phyloP scores from a whole-genome alignment of 2,888 invertebrate species.

The Drosophila silvestris region DNA sequence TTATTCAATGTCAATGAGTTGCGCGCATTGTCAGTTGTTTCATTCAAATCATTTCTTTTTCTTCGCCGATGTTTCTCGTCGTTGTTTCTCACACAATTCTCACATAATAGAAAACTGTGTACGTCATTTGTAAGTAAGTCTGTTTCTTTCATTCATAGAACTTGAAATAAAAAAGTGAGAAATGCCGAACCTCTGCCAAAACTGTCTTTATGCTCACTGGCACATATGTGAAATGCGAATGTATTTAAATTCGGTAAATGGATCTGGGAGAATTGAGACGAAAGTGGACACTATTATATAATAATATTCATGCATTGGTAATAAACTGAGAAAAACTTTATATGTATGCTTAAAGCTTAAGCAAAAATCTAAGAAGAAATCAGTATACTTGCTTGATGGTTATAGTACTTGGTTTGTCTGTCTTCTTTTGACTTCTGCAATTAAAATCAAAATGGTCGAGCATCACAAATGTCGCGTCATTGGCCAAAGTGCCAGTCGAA shows the following conservation, averaged over 20 bases:
- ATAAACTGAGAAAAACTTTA: background rate
- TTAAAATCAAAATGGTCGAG: slow-evolving; percentile 39
- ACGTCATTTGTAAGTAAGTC: slow-evolving; percentile 59
- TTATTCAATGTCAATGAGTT: slow-evolving; percentile 76
- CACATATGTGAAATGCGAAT: slow-evolving; percentile 3
- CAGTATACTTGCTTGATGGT: background rate
- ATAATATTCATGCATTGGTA: background rate
- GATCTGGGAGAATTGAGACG: too few species aligned
- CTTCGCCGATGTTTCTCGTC: slow-evolving; percentile 18
- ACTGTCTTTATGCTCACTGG: background rate
- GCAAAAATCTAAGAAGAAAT: background rate
- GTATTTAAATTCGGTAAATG: background rate
- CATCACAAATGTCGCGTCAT: slow-evolving; percentile 28
- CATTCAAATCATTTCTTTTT: slow-evolving; percentile 54
- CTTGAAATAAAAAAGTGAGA: slow-evolving; percentile 28
- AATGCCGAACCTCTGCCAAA: slow-evolving; percentile 20
- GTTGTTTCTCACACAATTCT: slow-evolving; percentile 66
- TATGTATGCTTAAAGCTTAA: background rate
- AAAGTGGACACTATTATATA: background rate
- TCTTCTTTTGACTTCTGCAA: slow-evolving; percentile 1
- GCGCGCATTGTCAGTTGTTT: slow-evolving; percentile 60
- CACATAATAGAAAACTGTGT: slow-evolving; percentile 75
- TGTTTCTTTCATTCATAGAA: slow-evolving; percentile 30
- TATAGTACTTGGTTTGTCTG: background rate
- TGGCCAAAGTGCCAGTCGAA: slow-evolving; percentile 38